Conservation (phyloP, 2,797 vertebrate genomes). For the Anas acuta region DNA sequence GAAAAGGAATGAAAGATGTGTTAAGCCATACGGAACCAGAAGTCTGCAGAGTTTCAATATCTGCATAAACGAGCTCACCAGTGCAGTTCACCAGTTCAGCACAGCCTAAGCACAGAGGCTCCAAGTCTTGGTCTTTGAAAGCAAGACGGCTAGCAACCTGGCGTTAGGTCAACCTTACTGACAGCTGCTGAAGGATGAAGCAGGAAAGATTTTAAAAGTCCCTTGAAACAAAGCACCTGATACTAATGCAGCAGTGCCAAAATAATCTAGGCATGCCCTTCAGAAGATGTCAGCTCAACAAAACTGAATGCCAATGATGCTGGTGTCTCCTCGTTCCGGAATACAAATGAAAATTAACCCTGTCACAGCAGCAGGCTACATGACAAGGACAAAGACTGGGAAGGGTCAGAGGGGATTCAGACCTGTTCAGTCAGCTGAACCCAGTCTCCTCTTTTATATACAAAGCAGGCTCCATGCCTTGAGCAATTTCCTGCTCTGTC, state of each 20-base stretch:
- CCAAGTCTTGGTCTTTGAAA: not conserved
- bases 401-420: not conserved
- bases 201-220: not conserved
- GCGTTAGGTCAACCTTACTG: not conserved
- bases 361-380: not conserved
- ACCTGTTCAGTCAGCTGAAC: not conserved
- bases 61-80: not conserved
- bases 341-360: not conserved
- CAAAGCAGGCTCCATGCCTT: not conserved
- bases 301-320: not conserved
- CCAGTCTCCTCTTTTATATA: not conserved
- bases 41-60: not conserved
- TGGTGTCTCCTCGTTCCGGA: not conserved
- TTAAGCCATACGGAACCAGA: not conserved
- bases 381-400: not conserved
- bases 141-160: not conserved
- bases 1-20: not conserved
- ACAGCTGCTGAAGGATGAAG: not conserved
- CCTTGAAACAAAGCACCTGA: not conserved
- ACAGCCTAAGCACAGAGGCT: not conserved
- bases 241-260: not conserved
- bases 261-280: not conserved
- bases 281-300: not conserved
- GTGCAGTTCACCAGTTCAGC: not conserved
- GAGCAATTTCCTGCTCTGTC: not conserved